phyloP scores from a whole-genome alignment of 2,797 vertebrate species.

The Phalloptychus januarius region DNA sequence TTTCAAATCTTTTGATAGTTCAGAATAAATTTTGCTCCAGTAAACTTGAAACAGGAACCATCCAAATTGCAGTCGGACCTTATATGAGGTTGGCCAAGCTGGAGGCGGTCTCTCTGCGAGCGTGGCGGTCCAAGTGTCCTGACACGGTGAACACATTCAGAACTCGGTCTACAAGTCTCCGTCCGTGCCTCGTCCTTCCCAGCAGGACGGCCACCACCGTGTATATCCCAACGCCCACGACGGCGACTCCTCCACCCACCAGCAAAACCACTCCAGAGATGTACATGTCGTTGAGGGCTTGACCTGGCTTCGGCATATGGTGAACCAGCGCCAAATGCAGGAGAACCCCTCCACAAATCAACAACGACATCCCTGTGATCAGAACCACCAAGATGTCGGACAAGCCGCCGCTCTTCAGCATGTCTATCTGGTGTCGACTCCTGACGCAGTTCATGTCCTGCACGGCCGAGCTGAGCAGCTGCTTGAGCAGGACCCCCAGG shows the following conservation, averaged over 20 bases:
- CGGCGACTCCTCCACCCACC: constrained; percentile 82
- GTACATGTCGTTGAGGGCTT: constrained; percentile 92
- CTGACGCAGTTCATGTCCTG: constrained; percentile 99
- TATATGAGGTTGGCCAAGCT: constrained; percentile 95
- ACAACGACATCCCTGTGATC: constrained; percentile 85
- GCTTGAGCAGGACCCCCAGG: constrained; percentile 91
- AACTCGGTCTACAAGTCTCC: constrained; percentile 71
- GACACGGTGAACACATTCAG: constrained; percentile 91
- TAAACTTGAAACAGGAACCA: constrained; percentile 9
- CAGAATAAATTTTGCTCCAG: constrained; percentile 22
- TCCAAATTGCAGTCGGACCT: constrained; percentile 39
- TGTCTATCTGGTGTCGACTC: constrained; percentile 87
- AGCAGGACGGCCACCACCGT: constrained; percentile 67
- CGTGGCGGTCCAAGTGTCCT: constrained; percentile 80
- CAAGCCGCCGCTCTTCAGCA: constrained; percentile 92
- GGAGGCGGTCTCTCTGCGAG: constrained; percentile 88
- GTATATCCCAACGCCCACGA: constrained; percentile 80
- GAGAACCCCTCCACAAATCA: constrained; percentile 89
- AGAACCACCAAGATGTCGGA: constrained; percentile 89
- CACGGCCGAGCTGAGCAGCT: constrained; percentile 95
- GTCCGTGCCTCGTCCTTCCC: constrained; percentile 74
- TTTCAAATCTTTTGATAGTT: constrained; percentile 29
- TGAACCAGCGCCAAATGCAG: constrained; percentile 85
- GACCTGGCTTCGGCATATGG: constrained; percentile 82
- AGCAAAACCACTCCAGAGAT: constrained; percentile 89